phyloP scores from a whole-genome alignment of 1,140 invertebrate species.

The Nasonia vitripennis region DNA sequence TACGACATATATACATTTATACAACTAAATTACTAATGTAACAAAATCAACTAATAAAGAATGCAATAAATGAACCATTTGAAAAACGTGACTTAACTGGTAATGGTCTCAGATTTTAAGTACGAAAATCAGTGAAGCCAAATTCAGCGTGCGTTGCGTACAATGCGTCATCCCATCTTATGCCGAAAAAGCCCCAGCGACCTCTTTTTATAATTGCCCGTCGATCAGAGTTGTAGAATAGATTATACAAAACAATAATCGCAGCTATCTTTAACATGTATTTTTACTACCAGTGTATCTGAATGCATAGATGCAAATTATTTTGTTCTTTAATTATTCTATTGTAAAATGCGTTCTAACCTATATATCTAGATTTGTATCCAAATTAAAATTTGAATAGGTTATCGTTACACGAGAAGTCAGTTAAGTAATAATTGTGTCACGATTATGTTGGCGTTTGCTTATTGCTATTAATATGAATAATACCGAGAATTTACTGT shows the following conservation, averaged over 20 bases:
- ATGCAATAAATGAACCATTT: not conserved
- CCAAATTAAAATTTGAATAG: slow-evolving; percentile 20
- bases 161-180: not conserved
- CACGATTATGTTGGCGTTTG: slow-evolving; percentile 16
- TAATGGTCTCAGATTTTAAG: not conserved
- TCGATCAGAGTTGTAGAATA: not conserved
- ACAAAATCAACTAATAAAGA: no score
- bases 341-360: no score
- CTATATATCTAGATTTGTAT: no score
- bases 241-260: not conserved
- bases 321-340: no score
- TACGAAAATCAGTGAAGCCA: slow-evolving; percentile 1
- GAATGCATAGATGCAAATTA: no score
- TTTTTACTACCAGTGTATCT: no score
- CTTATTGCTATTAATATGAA: slow-evolving; percentile 42
- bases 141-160: slow-evolving; percentile 19
- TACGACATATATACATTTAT: not conserved
- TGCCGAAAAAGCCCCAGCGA: not conserved
- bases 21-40: no score
- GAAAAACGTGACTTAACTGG: no score
- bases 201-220: slow-evolving; percentile 23
- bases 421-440: not conserved
- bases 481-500: not conserved
- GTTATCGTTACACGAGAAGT: slow-evolving; percentile 16
- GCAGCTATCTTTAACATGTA: no score